These are phyloP conservation scores for Theonella swinhoei DNA, from an alignment of 37 sponge, comb jelly and placozoan genomes.

Conservation along the genomic window DNA sequence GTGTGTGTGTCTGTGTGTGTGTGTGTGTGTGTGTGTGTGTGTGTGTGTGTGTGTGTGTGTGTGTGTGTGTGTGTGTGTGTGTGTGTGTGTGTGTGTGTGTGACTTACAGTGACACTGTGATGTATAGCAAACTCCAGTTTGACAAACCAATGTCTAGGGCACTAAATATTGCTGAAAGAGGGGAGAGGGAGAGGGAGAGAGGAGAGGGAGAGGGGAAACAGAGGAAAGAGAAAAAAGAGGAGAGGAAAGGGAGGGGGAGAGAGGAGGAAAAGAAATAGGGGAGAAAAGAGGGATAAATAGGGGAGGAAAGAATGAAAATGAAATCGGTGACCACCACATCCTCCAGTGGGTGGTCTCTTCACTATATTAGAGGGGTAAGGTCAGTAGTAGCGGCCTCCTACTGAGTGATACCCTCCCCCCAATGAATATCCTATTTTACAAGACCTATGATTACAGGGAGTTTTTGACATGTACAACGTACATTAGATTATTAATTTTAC, in stretches of 20 bases:
- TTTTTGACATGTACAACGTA: no score
- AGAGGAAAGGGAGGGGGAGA: background rate
- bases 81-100: background rate
- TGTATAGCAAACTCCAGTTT: slow-evolving; percentile 97
- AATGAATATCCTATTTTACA: no score
- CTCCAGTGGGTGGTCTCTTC: no score
- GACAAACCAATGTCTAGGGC: slow-evolving; percentile 95
- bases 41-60: background rate
- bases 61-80: background rate
- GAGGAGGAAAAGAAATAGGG: background rate
- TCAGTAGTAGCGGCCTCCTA: no score
- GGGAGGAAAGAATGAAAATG: background rate
- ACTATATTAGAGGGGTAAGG: no score
- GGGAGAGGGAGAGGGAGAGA: background rate
- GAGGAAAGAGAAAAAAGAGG: background rate
- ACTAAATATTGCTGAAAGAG: slow-evolving; percentile 70
- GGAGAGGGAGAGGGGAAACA: background rate
- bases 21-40: background rate
- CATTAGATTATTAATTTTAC: background rate
- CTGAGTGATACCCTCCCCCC: no score
- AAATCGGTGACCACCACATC: background rate
- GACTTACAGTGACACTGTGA: slow-evolving; percentile 93
- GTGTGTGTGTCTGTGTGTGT: background rate
- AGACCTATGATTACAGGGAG: no score
- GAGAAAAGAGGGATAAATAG: background rate